A percentile compares a stretch with the other conserved stretches of the same genome.
Conservation (phyloP, 2,888 invertebrate genomes). For the Chloroclystis v-ata region DNA sequence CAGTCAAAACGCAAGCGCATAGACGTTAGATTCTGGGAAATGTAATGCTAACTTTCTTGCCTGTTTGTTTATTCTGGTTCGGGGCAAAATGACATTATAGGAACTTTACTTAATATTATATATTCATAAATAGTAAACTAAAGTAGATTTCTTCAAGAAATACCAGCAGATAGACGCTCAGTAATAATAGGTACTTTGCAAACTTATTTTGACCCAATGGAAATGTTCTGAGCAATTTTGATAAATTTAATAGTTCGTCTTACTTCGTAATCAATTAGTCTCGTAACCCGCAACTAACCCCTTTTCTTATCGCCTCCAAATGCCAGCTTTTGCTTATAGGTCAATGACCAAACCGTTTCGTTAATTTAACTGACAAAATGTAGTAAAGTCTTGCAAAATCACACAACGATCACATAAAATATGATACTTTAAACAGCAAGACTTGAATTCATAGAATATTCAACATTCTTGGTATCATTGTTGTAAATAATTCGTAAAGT, state of each 20-base stretch:
- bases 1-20: constrained; percentile 44
- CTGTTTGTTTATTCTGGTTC: no score
- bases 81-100: no score
- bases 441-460: no score
- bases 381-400: not conserved
- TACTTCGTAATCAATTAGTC: constrained; percentile 15
- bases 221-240: constrained; percentile 11
- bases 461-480: not conserved
- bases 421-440: no score
- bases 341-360: constrained; percentile 22
- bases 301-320: constrained; percentile 20
- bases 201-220: not conserved
- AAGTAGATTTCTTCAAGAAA: no score
- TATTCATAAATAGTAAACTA: no score
- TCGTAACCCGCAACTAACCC: constrained; percentile 1
- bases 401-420: no score
- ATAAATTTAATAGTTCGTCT: constrained; percentile 11
- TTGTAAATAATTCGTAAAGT: constrained; percentile 1
- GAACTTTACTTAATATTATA: no score
- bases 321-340: constrained; percentile 15
- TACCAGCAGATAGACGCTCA: no score
- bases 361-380: not conserved
- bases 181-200: not conserved
- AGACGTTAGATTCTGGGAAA: constrained; percentile 51
- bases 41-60: no score